These are phyloP conservation scores for Hirtodrosophila confusa DNA, from an alignment of 2,888 invertebrate species.

Conservation along the genomic window DNA sequence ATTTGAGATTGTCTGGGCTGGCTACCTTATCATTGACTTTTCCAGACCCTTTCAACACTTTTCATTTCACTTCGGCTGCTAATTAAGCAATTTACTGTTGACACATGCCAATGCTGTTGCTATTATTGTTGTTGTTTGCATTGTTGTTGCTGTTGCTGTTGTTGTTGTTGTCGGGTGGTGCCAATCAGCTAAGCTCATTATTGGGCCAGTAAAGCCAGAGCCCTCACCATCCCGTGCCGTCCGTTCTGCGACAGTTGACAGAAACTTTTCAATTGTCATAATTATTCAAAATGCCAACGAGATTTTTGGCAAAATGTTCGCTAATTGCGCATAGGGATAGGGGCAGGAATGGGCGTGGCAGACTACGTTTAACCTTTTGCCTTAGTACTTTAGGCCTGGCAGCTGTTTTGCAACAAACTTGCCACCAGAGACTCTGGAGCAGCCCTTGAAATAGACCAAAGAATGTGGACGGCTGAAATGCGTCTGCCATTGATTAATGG, in stretches of 20 bases:
- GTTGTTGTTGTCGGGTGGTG: conserved; percentile 12
- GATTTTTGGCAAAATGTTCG: conserved; percentile 41
- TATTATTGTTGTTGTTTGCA: conserved; percentile 1
- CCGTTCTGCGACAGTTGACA: conserved; percentile 42
- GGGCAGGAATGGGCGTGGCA: conserved; percentile 21
- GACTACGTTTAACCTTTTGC: conserved; percentile 48
- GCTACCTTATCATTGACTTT: conserved; percentile 21
- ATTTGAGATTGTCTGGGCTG: not conserved
- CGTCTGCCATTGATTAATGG: conserved; percentile 80
- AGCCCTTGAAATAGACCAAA: conserved; percentile 36
- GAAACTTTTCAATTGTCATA: conserved; percentile 75
- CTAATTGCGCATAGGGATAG: conserved; percentile 42
- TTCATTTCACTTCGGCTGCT: conserved; percentile 21
- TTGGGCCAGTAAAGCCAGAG: conserved; percentile 7
- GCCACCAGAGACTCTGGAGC: not conserved
- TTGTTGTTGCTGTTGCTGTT: conserved; percentile 14
- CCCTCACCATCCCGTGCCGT: not conserved
- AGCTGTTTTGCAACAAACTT: conserved; percentile 12
- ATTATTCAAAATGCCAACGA: conserved; percentile 73
- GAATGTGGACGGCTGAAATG: conserved; percentile 40
- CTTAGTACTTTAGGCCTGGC: conserved; percentile 28
- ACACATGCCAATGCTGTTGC: conserved; percentile 26
- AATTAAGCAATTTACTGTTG: conserved; percentile 70
- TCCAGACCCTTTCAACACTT: conserved; percentile 48
- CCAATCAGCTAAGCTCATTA: conserved; percentile 61